Conservation (phyloP, 2,797 vertebrate genomes). For the Coregonus ussuriensis region DNA sequence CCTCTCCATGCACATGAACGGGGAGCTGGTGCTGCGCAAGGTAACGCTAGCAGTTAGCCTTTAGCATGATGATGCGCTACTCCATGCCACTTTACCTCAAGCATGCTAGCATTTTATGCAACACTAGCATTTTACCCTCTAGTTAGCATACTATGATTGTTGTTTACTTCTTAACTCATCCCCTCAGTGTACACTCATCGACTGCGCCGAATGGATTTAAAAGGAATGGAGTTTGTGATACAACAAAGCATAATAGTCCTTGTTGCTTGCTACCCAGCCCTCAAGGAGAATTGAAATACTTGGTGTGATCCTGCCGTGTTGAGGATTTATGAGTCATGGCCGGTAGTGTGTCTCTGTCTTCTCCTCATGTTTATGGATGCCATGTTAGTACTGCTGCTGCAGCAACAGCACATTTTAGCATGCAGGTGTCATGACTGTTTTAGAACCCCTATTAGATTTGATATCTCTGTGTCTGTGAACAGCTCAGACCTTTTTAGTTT, state of each 20-base stretch:
- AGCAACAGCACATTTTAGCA: conserved; percentile 55
- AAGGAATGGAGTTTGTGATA: no score
- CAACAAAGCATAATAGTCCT: no score
- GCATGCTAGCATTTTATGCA: no score
- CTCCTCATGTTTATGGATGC: conserved; percentile 73
- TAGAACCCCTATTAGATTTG: conserved; percentile 39
- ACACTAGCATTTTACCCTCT: no score
- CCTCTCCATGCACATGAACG: conserved; percentile 99
- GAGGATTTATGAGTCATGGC: conserved; percentile 60
- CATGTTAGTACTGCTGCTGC: conserved; percentile 48
- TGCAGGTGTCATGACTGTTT: conserved; percentile 48
- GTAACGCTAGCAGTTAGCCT: conserved; percentile 61
- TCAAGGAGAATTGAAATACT: conserved; percentile 24
- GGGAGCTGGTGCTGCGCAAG: conserved; percentile 96
- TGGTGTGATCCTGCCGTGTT: conserved; percentile 43
- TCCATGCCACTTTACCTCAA: no score
- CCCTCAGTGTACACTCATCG: no score
- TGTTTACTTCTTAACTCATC: no score
- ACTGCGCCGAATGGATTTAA: no score
- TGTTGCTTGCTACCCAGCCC: no score
- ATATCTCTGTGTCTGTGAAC: conserved; percentile 27
- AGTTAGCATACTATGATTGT: no score
- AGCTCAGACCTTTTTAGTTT: conserved; percentile 28
- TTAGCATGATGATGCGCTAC: no score
- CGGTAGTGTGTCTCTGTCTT: conserved; percentile 37